Evolutionary conservation across 2,888 invertebrate genomes (phyloP).

Genomic region (Tipula vernalis): DNA sequence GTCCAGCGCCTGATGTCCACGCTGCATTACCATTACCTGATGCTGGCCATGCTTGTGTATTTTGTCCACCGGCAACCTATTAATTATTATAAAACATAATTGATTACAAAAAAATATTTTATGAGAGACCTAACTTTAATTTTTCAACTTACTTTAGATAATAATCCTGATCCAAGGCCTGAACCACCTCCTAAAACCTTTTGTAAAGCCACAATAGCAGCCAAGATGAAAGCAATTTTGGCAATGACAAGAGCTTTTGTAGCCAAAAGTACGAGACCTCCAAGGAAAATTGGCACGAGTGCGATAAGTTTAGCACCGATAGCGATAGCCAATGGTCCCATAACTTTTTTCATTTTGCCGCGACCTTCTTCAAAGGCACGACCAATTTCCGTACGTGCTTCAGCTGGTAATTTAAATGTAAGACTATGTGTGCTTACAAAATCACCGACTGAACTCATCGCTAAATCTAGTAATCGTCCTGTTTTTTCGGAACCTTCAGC

Average conservation of each 20-base stretch:
- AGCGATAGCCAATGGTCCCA: conserved; percentile 53
- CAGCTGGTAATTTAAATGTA: conserved; percentile 57
- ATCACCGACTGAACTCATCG: conserved; percentile 41
- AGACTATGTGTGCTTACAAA: conserved; percentile 49
- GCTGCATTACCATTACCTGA: conserved; percentile 20
- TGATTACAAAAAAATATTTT: too few species aligned
- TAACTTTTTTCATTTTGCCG: conserved; percentile 61
- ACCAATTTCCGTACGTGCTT: conserved; percentile 48
- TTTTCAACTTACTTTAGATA: conserved; percentile 24
- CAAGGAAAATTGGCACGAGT: conserved; percentile 54
- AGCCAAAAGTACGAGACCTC: conserved; percentile 57
- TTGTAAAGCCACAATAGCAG: conserved; percentile 55
- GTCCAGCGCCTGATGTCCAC: conserved; percentile 20
- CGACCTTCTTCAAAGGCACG: conserved; percentile 69
- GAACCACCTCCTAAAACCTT: conserved; percentile 47
- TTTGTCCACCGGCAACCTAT: conserved; percentile 17
- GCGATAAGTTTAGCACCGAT: conserved; percentile 60
- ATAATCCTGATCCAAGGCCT: conserved; percentile 18
- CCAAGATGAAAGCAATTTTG: conserved; percentile 63
- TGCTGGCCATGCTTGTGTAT: conserved; percentile 18
- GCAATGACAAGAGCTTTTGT: conserved; percentile 66
- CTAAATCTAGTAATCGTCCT: conserved; percentile 41
- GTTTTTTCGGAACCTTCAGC: conserved; percentile 39
- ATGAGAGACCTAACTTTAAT: too few species aligned
- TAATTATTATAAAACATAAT: neutral